Base-by-base conservation (phyloP, 2,888 invertebrate genomes). In the Encarsia formosa region DNA sequence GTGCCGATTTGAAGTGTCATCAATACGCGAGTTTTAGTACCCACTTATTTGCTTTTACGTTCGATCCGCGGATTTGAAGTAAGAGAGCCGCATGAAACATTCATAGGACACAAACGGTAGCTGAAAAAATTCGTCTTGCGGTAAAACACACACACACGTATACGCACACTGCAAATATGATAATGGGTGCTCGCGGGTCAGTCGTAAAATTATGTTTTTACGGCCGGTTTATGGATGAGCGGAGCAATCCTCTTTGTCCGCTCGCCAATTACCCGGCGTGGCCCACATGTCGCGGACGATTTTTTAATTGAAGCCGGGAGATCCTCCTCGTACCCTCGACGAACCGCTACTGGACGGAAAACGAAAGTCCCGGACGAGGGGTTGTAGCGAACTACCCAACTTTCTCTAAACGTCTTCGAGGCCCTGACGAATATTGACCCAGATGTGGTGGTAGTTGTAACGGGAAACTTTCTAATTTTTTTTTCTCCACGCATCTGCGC, bases 201-300 rank as follows among this genome's bases (percentile, higher is more conserved):
- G 13, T 73, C 75, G 68, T 75, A 75, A 74, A 75, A 75, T 74
- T 75, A 74, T 73, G 68, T 73, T 74, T 75, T 75, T 74, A 75
- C 72, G 74, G 71, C 70, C 70, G 66, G 72, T 74, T 75, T 74
- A 75, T 73, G 74, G 71, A 70, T 67, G 69, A 57, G 54, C 67
- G 66, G 65, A 65, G 69, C 67, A 67, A 64, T 63, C 67, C 66
- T 65, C 65, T 66, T 69, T 70, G 68, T 31, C 29, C 56, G 29
- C 32, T 45, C 16, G 32, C 32, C 23, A 20, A 32, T 5, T 35
- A 5, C 35, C 18, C 19, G n/a, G 34, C 29, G 18, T 32, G 19
- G 8, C 11, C 19, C 60, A 56, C 59, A 61, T 58, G 56, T 42
- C 59, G 56, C 64, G 61, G 62, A n/a, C n/a, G n/a, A n/a, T n/a